Conservation (phyloP, 1,140 invertebrate species). For the Stegodyphus dumicola region DNA sequence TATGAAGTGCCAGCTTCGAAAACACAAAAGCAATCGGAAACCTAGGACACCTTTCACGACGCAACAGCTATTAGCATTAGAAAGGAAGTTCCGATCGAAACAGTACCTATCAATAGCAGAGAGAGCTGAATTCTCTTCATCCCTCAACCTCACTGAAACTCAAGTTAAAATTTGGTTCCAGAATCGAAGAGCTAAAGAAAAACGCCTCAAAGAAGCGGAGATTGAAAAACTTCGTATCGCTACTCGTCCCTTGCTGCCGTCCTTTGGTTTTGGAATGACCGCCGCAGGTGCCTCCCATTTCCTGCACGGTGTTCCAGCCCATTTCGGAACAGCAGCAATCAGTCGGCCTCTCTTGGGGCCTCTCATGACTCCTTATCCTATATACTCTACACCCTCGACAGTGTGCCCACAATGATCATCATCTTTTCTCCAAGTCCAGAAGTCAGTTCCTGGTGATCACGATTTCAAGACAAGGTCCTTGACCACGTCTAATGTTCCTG, state of each 20-base stretch:
- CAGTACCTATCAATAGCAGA: conserved; percentile 98
- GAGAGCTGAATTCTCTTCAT: conserved; percentile 94
- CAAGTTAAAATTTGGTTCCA: conserved; percentile 70
- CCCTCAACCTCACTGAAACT: conserved; percentile 93
- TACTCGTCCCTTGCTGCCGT: conserved; percentile 34
- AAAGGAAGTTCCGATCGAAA: conserved; percentile 96
- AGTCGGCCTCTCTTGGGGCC: conserved; percentile 17
- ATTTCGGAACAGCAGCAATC: conserved; percentile 20
- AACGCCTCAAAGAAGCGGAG: conserved; percentile 70
- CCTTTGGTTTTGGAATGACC: conserved; percentile 36
- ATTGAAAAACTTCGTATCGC: conserved; percentile 70
- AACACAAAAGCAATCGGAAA: conserved; percentile 96
- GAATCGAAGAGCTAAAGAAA: conserved; percentile 73
- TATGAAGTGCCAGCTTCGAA: conserved; percentile 90
- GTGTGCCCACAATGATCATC: conserved; percentile 50
- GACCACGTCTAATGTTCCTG: neutral
- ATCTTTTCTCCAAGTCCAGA: conserved; percentile 27
- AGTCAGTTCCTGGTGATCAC: neutral
- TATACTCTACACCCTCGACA: conserved; percentile 40
- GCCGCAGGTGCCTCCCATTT: conserved; percentile 25
- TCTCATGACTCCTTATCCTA: conserved; percentile 26
- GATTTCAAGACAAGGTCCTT: no score
- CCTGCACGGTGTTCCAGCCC: conserved; percentile 32
- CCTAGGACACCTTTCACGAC: conserved; percentile 98
- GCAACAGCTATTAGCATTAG: conserved; percentile 91